Conservation (phyloP, 64 coral and sea anemone species). For the Pocillopora verrucosa region DNA sequence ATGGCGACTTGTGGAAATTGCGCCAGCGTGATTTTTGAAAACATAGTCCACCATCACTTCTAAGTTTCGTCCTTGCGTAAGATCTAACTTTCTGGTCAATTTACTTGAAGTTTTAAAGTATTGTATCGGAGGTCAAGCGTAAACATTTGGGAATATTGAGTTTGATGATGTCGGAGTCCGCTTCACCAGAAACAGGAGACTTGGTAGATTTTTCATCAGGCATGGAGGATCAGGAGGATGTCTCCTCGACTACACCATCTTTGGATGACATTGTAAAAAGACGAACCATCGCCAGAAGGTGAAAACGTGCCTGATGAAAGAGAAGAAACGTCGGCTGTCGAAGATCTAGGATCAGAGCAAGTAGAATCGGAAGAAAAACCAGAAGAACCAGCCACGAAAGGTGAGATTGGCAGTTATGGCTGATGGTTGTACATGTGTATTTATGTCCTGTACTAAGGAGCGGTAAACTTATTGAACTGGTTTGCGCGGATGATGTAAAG, state of each 20-base stretch:
- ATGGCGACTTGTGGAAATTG: slow-evolving; percentile 46
- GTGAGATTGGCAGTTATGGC: not conserved
- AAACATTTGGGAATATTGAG: slow-evolving; percentile 17
- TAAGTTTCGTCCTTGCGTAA: slow-evolving; percentile 75
- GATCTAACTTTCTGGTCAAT: slow-evolving; percentile 30
- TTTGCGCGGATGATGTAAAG: not conserved
- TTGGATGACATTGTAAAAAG: slow-evolving; percentile 54
- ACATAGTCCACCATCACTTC: slow-evolving; percentile 61
- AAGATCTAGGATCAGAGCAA: slow-evolving; percentile 56
- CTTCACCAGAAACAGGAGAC: slow-evolving; percentile 27
- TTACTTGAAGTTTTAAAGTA: slow-evolving; percentile 7
- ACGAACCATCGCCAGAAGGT: slow-evolving; percentile 51
- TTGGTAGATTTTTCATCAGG: slow-evolving; percentile 21
- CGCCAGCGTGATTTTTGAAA: slow-evolving; percentile 55
- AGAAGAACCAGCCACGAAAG: slow-evolving; percentile 34
- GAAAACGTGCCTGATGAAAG: slow-evolving; percentile 23
- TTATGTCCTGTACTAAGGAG: too few relatives aligned
- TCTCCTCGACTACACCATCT: slow-evolving; percentile 55
- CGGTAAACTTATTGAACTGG: not conserved
- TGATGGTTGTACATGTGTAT: not conserved
- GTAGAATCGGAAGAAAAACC: slow-evolving; percentile 44
- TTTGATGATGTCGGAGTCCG: slow-evolving; percentile 38
- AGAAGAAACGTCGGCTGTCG: slow-evolving; percentile 59
- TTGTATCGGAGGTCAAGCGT: slow-evolving; percentile 20
- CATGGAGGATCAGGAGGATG: slow-evolving; percentile 25